Conservation (phyloP, 2,797 vertebrate genomes). For the Graptemys geographica region DNA sequence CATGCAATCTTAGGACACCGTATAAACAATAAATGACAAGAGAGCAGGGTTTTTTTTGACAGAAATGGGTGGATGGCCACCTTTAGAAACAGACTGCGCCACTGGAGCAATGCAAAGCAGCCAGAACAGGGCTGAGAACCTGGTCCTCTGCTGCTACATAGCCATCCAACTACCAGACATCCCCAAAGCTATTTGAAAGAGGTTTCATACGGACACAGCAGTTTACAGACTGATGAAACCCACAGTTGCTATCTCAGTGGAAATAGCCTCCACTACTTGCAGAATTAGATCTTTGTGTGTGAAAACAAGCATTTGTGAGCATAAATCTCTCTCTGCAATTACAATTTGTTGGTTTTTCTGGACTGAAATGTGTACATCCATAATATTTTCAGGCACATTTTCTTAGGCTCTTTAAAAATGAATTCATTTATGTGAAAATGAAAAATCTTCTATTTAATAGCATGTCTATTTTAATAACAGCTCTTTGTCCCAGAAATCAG, state of each 20-base stretch:
- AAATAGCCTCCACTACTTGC: neutral
- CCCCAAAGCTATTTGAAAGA: neutral
- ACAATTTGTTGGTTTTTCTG: neutral
- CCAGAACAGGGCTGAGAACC: neutral
- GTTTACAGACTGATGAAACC: neutral
- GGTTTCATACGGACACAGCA: neutral
- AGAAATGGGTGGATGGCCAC: neutral
- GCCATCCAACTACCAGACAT: neutral
- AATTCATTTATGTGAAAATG: neutral
- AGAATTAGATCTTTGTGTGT: neutral
- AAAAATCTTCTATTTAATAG: neutral
- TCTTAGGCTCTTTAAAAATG: neutral
- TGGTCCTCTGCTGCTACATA: accelerated
- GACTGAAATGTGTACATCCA: neutral
- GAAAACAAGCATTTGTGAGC: neutral
- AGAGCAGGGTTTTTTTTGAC: neutral
- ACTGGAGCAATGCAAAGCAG: accelerated
- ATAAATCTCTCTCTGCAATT: neutral
- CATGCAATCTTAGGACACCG: neutral
- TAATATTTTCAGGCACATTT: neutral
- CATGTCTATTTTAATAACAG: slow-evolving; percentile 23
- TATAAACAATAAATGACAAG: slow-evolving; percentile 17
- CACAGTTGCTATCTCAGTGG: neutral
- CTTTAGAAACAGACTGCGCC: neutral
- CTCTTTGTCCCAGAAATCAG: slow-evolving; percentile 27